Evolutionary conservation across 2,797 vertebrate species (phyloP), one percentile per base, ranked within the genome.

Genomic region (Schizopygopsis malacanthus): DNA sequence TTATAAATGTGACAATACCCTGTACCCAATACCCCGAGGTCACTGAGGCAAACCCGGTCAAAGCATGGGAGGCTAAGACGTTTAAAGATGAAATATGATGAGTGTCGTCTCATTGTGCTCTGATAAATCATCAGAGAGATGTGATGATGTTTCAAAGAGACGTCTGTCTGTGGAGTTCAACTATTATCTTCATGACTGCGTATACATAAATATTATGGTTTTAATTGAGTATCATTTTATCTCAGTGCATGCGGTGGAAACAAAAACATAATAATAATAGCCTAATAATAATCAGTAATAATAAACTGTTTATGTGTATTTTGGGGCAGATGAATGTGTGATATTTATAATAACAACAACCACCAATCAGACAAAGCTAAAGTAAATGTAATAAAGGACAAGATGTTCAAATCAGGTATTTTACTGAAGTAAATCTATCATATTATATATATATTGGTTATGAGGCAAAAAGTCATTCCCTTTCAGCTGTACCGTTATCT

Each of bases 91-190:
- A 78, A 78, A 84, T 20, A 33, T 39, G 79, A 69, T 13, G 25
- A 67, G 43, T 25, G 43, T 18, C 5, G 10, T 79, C 47, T 54
- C 22, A 11, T 39, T 59, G 33, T 59, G 69, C 22, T 0, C 9
- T 77, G 73, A 78, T 78, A 56, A 15, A 84, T 56, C 59, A 77
- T 54, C 18, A 77, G 59, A 11, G 22, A 76, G 20, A 45, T 18
- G 61, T 71, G 50, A 50, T 81, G 65, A 43, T 70, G 12, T 71
- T 56, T 82, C 50, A 81, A 81, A 71, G 80, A 4, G 47, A 39
- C 20, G 4, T 41, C 15, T 52, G 15, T 52, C 22, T 47, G 45
- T 13, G 41, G 18, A n/a, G 10, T 70, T 81, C 47, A 65, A 20
- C 41, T 65, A 65, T 79, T 33, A 56, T 16, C 75, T 67, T 71